Base-by-base conservation (phyloP, 1,140 invertebrate species). In the Cydia splendana region DNA sequence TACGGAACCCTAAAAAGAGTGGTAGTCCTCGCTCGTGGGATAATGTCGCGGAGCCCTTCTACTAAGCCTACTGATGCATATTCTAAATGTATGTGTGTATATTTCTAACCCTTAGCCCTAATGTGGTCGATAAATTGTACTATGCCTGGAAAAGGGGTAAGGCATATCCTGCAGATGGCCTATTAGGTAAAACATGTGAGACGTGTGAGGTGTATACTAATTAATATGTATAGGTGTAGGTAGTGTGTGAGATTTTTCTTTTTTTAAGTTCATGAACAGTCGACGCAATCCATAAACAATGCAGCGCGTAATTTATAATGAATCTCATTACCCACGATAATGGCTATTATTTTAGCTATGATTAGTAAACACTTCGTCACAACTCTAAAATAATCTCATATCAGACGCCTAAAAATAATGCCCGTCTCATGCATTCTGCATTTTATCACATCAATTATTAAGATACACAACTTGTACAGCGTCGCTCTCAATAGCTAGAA, bases 361-460 rank as follows among this genome's bases (percentile, higher is more conserved):
- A 57, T 53, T 53, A 53, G n/a, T 53, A 57, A 57, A 57, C 53
- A 57, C n/a, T 18, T 57, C 15, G 53, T 57, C 53, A 57, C 53
- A 18, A 18, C n/a, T 57, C 13, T 13, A 48, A 48, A 48, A 57
- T 18, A 57, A 57, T 18, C 53, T 57, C 53, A 57, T 57, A 9
- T 57, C 53, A 57, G 18, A 9, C 5, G n/a, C 0, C 53, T 57
- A 57, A 57, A 51, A 18, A 57, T 57, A 57, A 57, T 57, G 53
- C 6, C n/a, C 10, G 3, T 20, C 18, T 18, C 53, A 57, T 57
- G 53, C 53, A 18, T 18, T 57, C 15, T 7, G 53, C 45, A 15
- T 57, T 57, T 9, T 57, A n/a, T 57, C 53, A 57, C 9, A 0
- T 7, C 53, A 57, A 57, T 48, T 12, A 48, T 0, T 57, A 57